Base-by-base conservation (phyloP, 2,113 vertebrate species). In the Indicator maculatus region DNA sequence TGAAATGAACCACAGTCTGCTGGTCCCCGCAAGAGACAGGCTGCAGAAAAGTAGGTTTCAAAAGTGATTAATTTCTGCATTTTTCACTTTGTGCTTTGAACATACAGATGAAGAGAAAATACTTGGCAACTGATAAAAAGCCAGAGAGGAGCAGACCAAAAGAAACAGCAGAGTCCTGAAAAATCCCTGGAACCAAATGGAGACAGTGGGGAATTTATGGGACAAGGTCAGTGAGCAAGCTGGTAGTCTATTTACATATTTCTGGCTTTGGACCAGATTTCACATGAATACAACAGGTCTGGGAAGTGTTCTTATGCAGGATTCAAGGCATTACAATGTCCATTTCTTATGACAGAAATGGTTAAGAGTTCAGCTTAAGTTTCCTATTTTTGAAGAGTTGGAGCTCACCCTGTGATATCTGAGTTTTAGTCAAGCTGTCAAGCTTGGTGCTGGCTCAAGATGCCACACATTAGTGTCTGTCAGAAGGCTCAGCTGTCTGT, bases 61-160 rank as follows among this genome's bases (percentile, higher is more conserved):
- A 19, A 64, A 67, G 88, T 83, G 58, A 90, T 90, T 90, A 18
- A 70, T 78, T 93, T 67, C 76, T 83, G 53, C 31, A 7, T 56
- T 83, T 85, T 65, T 45, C 89, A 30, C 58, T 83, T 84, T 71
- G 36, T 20, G 53, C 76, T 95, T 95, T 90, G 90, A 94, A 69
- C 59, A 11, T 3, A 23, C 5, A 77, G 79, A 88, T 86, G 73
- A 83, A 89, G 85, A 86, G 56, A 76, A 95, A 91, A 53, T 53
- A 44, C 76, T 92, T 83, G 79, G 83, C 45, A 71, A 61, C 15
- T 30, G 72, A 58, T 7, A 56, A 61, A 74, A 83, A 81, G 17
- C 6, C 53, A 31, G 59, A 93, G 39, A 88, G 56, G 15, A 86
- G 53, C 52, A 78, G 83, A 92, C 44, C 24, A 58, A 90, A 86